Evolutionary conservation across 2,888 invertebrate genomes (phyloP).

Genomic region (Phaonia tiefii): DNA sequence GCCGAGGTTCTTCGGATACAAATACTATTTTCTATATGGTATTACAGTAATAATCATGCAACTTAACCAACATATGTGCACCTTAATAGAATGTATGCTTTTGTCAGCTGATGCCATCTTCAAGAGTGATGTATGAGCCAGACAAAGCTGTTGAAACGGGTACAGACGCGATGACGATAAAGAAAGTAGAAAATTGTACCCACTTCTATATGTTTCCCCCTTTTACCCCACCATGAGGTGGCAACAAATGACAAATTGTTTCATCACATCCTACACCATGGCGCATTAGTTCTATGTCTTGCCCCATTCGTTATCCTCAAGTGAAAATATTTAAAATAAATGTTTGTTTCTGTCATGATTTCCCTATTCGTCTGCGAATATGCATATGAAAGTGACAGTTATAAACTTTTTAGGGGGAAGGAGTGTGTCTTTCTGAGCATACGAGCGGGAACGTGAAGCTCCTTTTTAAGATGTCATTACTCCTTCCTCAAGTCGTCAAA

Average conservation of each 20-base stretch:
- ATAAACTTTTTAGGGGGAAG: constrained; percentile 1
- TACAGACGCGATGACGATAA: constrained; percentile 32
- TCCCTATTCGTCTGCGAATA: constrained; percentile 23
- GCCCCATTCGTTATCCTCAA: constrained; percentile 16
- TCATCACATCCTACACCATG: constrained; percentile 70
- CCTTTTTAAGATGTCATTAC: constrained; percentile 39
- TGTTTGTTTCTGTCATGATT: constrained; percentile 70
- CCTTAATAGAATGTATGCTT: constrained; percentile 39
- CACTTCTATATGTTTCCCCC: constrained; percentile 21
- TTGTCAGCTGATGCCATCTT: constrained; percentile 14
- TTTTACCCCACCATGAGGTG: constrained; percentile 67
- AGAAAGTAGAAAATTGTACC: constrained; percentile 36
- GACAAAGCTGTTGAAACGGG: constrained; percentile 34
- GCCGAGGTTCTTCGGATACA: not conserved
- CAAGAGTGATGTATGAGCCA: constrained; percentile 4
- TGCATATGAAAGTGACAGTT: constrained; percentile 63
- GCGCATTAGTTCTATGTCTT: constrained; percentile 28
- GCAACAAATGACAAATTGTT: constrained; percentile 75
- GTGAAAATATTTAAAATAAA: constrained; percentile 73
- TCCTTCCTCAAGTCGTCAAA: constrained; percentile 28
- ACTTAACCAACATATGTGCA: constrained; percentile 47
- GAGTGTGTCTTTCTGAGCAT: not conserved
- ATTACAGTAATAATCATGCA: constrained; percentile 54
- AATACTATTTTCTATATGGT: constrained; percentile 14
- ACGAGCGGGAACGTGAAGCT: constrained; percentile 29